Base-by-base conservation (phyloP, 1,140 invertebrate species). In the Scaptodrosophila lebanonensis region DNA sequence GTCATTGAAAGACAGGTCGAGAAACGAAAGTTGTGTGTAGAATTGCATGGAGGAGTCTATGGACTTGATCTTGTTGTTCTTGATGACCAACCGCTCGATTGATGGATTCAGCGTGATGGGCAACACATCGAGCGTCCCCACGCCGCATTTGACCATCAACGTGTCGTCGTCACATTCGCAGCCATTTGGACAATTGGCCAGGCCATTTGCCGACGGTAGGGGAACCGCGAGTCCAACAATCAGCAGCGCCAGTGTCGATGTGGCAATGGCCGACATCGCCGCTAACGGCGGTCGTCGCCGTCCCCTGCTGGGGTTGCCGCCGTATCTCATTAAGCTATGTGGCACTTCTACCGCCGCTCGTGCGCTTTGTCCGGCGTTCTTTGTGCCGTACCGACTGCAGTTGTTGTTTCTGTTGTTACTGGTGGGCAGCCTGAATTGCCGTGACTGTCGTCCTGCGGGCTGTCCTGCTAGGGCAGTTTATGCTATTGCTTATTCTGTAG, bases 101-200 rank as follows among this genome's bases (percentile, higher is more conserved):
- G 93, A 93, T 2, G 96, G 96, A 87, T 97, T 97, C 32, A 97
- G 89, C 0, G 95, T 94, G 64, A 97, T 97, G 27, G 95, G 96
- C 33, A 97, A 91, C 9, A 96, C 93, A 87, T 96, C 95, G 30
- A 97, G 88, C 54, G 93, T 94, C 64, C 93, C 94, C 72, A 92
- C 92, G 60, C 94, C 91, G 86, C 96, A 97, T 39, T 92, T 91
- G 0, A 96, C 95, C n/a, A 94, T 92, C 42, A 96, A 90, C 0
- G 92, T 95, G 42, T 95, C 93, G 71, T 97, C 95, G 87, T 97
- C 94, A 87, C 95, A 97, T 79, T 88, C 91, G 86, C 95, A 97
- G 44, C 91, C 92, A 51, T 85, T 91, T 1, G 95, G 95, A 85
- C 95, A 96, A 63, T 90, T 90, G 30, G 89, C 89, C 58, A 90